Conservation (phyloP, 1,140 invertebrate species). For the Drosophila cardini region DNA sequence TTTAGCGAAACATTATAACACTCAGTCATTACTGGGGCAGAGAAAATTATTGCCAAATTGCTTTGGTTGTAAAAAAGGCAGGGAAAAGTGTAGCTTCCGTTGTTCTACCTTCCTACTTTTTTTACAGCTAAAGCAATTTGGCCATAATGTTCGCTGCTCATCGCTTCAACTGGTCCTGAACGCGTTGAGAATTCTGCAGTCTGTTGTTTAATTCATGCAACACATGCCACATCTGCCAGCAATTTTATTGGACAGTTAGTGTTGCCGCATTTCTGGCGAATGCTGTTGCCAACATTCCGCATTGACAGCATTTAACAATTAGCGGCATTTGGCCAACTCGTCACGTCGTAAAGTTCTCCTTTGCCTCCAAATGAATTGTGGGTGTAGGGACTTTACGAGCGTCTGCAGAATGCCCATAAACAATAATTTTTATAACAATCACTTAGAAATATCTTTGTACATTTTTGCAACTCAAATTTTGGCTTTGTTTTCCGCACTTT, state of each 20-base stretch:
- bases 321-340: conserved; percentile 33
- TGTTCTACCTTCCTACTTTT: too few species aligned
- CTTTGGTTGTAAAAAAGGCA: background rate
- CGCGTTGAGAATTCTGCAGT: conserved; percentile 20
- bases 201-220: conserved; percentile 68
- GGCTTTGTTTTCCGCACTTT: conserved; percentile 33
- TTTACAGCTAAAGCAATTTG: conserved; percentile 15
- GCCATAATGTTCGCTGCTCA: conserved; percentile 11
- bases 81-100: too few species aligned
- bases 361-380: background rate
- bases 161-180: conserved; percentile 3
- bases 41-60: background rate
- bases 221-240: conserved; percentile 51
- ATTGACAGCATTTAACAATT: conserved; percentile 66
- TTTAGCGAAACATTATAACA: too few species aligned
- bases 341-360: conserved; percentile 39
- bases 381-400: background rate
- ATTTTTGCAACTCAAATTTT: conserved; percentile 25
- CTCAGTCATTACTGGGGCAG: too few species aligned
- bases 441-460: conserved; percentile 25
- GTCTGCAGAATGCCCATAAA: conserved; percentile 19
- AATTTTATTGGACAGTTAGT: conserved; percentile 58
- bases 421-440: conserved; percentile 20
- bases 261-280: conserved; percentile 35
- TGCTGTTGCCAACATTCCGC: conserved; percentile 34